Conservation (phyloP, 2,113 vertebrate genomes). For the Raja brachyura region DNA sequence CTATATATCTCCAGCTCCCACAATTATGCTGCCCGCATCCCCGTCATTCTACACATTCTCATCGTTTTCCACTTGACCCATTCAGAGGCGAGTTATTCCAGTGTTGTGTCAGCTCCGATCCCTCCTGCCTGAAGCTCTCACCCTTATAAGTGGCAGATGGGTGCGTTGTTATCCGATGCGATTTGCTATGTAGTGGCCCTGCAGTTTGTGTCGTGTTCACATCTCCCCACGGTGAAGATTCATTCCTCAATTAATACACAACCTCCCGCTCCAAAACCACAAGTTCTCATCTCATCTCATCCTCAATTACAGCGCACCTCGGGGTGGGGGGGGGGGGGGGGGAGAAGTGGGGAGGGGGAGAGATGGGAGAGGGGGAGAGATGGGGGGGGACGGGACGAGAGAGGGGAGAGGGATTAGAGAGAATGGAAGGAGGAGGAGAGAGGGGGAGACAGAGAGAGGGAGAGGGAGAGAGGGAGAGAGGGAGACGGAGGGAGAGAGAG, state of each 20-base stretch:
- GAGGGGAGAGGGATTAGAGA: background rate
- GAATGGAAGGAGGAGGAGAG: background rate
- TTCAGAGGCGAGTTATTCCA: conserved; percentile 15
- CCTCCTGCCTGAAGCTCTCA: too few relatives aligned
- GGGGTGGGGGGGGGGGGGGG: background rate
- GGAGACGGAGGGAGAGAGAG: background rate
- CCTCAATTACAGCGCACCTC: background rate
- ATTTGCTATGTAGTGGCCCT: background rate
- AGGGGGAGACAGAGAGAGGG: background rate
- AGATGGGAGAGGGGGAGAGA: background rate
- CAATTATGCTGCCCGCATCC: background rate
- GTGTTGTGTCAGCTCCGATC: conserved; percentile 17
- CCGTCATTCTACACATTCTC: background rate
- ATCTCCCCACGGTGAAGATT: conserved; percentile 14
- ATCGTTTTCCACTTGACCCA: conserved; percentile 31
- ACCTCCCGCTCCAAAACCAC: background rate
- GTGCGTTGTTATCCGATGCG: background rate
- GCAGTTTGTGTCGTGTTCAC: background rate
- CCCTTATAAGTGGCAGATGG: conserved; percentile 8
- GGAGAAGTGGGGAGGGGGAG: background rate
- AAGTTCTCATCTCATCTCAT: background rate
- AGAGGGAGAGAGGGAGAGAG: background rate
- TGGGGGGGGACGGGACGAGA: background rate
- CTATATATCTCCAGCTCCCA: background rate
- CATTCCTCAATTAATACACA: conserved; percentile 20